phyloP scores from a whole-genome alignment of 2,113 vertebrate genomes.

The Psilopsiagon aymara region DNA sequence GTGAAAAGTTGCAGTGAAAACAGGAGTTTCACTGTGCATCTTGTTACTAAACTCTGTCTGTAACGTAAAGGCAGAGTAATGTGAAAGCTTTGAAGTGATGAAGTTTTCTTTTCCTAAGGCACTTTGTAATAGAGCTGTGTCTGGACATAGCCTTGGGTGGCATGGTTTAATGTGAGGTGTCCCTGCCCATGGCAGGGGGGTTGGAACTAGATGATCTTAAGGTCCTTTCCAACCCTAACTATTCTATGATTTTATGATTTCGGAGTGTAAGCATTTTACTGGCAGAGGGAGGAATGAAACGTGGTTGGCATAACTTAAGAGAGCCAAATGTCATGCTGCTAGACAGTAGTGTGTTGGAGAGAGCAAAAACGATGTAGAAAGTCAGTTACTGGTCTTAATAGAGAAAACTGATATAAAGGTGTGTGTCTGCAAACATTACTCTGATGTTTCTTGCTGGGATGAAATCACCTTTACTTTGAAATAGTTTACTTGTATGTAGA shows the following conservation, averaged over 20 bases:
- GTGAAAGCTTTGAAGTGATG: not conserved
- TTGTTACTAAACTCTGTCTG: not conserved
- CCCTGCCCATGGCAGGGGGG: too few relatives aligned
- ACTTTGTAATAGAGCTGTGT: not conserved
- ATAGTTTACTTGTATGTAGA: not conserved
- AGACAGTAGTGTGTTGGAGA: not conserved
- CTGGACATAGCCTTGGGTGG: not conserved
- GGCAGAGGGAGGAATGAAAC: not conserved
- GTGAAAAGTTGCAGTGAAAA: not conserved
- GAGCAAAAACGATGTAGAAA: not conserved
- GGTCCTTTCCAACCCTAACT: too few relatives aligned
- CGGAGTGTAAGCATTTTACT: not conserved
- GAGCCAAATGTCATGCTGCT: not conserved
- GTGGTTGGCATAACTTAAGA: not conserved
- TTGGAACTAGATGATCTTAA: too few relatives aligned
- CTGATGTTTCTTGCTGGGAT: not conserved
- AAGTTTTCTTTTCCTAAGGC: not conserved
- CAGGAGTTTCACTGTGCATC: not conserved
- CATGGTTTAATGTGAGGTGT: too few relatives aligned
- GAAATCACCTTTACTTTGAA: not conserved
- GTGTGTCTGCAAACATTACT: rapidly evolving
- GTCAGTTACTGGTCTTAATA: not conserved
- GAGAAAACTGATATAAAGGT: not conserved
- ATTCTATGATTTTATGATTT: not conserved
- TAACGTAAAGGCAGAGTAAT: not conserved